Evolutionary conservation across 1,140 invertebrate genomes (phyloP), one percentile per base, ranked within the genome.

Genomic region (Euwallacea similis): DNA sequence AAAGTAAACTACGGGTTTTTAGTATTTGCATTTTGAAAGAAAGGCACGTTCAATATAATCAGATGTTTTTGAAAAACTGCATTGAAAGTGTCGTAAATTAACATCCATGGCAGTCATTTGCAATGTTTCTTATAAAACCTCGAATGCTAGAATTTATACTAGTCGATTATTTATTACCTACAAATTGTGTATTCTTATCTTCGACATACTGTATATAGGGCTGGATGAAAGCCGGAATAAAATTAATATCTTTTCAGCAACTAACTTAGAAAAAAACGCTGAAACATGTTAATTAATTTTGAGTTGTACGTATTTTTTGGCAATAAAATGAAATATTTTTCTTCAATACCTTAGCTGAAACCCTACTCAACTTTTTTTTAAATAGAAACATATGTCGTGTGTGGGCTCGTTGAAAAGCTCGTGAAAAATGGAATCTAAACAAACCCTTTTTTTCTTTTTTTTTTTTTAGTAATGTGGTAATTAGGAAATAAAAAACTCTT

Each of bases 231-330:
- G 6, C 13, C 6, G 9, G 9, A 50, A 6, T 50, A 50, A 50
- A 50, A 50, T 50, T 50, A 50, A 50, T 50, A 50, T 50, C 46
- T 50, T 50, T 50, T 50, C 46, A 50, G 6, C 13, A 2, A 50
- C 9, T 6, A 50, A 50, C 46, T 2, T 11, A 50, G 0, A 50
- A 50, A 50, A 50, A n/a, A 50, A 50, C 1, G 2, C 46, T 50
- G 1, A 50, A 50, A 50, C 46, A 50, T 6, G 46, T 50, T 4
- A 33, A 33, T 33, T 33, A 4, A 33, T 33, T 33, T 33, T 33
- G 4, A 33, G 4, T 33, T 33, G 21, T 33, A 33, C 21, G 4
- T 33, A 33, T 4, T 33, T 33, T 33, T 33, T 33, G 21, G 21
- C 21, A 33, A 33, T 2, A 33, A 33, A 33, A 33, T 33, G 21